Evolutionary conservation across 1,140 invertebrate species (phyloP).

Genomic region (Dreissena rostriformis): DNA sequence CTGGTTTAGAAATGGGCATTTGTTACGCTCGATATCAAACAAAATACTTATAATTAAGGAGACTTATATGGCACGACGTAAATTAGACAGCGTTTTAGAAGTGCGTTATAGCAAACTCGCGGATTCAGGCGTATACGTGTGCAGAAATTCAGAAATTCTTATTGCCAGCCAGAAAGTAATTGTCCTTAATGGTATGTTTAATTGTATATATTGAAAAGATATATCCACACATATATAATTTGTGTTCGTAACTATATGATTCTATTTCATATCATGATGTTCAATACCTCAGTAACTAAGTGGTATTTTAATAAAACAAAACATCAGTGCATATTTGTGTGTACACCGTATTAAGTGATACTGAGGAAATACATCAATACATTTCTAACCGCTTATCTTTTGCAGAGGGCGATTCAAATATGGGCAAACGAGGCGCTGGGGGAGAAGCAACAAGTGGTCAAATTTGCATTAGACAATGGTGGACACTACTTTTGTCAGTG

Average conservation of each 20-base stretch:
- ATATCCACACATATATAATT: too few species aligned
- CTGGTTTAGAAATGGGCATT: constrained; percentile 73
- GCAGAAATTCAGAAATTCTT: constrained; percentile 42
- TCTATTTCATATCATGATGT: too few species aligned
- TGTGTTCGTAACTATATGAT: too few species aligned
- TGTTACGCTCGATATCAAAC: constrained; percentile 13
- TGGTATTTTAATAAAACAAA: not conserved
- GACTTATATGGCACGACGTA: constrained; percentile 13
- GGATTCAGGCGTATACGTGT: constrained; percentile 47
- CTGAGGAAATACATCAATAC: too few species aligned
- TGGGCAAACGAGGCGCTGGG: constrained; percentile 36
- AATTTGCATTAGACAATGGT: constrained; percentile 50
- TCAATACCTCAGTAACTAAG: not conserved
- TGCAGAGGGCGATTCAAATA: constrained; percentile 36
- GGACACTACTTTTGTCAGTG: constrained; percentile 30
- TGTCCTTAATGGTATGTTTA: constrained; percentile 46
- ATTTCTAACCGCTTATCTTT: not conserved
- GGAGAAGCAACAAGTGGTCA: constrained; percentile 47
- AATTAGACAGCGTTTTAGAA: constrained; percentile 55
- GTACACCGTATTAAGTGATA: too few species aligned
- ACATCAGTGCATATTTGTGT: too few species aligned
- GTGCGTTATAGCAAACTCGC: constrained; percentile 32
- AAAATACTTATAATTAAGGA: constrained; percentile 43
- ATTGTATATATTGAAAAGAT: not conserved
- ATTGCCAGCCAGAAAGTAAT: constrained; percentile 47